phyloP scores from a whole-genome alignment of 1,140 invertebrate species.

The Pseudobourletiella spinata region DNA sequence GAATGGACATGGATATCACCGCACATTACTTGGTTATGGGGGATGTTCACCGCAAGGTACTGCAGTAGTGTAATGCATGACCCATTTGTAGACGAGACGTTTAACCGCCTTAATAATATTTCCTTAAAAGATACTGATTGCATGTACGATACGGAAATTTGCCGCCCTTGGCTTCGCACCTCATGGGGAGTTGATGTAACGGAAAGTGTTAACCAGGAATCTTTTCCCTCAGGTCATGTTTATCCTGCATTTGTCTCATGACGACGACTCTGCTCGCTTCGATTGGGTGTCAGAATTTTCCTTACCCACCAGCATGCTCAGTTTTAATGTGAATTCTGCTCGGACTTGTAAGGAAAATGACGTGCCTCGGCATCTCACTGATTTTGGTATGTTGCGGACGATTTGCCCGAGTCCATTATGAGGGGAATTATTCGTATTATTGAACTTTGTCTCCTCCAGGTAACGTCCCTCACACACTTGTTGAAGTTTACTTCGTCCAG shows the following conservation, averaged over 20 bases:
- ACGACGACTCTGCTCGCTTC: conserved; percentile 30
- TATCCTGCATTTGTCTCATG: conserved; percentile 30
- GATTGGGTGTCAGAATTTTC: conserved; percentile 34
- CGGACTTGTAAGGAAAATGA: not conserved
- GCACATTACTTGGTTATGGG: conserved; percentile 74
- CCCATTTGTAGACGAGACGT: too few species aligned
- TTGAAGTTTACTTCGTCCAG: conserved; percentile 75
- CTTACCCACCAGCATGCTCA: conserved; percentile 29
- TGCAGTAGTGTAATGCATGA: too few species aligned
- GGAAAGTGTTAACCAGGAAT: too few species aligned
- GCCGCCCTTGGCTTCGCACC: too few species aligned
- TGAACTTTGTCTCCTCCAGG: too few species aligned
- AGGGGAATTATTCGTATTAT: too few species aligned
- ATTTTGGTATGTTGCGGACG: conserved; percentile 13
- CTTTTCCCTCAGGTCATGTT: conserved; percentile 27
- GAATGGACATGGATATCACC: conserved; percentile 69
- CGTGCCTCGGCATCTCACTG: not conserved
- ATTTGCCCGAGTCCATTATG: too few species aligned
- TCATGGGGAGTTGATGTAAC: too few species aligned
- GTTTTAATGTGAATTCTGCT: conserved; percentile 29
- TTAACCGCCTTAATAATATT: too few species aligned
- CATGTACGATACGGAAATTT: too few species aligned
- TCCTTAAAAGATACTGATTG: too few species aligned
- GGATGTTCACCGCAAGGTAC: conserved; percentile 60
- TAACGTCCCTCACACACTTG: conserved; percentile 39